Evolutionary conservation across 2,888 invertebrate species (phyloP).

Genomic region (Lypha dubia): DNA sequence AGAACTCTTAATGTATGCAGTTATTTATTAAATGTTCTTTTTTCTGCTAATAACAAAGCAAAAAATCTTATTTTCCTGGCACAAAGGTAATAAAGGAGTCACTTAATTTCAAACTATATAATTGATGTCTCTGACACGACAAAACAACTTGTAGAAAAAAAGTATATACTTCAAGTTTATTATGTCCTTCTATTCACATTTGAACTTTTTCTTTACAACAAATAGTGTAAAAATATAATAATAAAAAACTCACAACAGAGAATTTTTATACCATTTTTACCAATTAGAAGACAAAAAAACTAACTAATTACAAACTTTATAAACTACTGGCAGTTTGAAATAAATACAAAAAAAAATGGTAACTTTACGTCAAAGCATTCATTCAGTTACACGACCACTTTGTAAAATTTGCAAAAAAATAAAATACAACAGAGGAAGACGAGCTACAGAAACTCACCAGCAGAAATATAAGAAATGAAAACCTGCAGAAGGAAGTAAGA

Average conservation of each 20-base stretch:
- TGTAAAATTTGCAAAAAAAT: conserved; percentile 8
- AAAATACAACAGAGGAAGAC: neutral
- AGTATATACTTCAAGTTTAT: conserved; percentile 25
- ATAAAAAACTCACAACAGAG: neutral
- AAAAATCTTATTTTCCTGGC: neutral
- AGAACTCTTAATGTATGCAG: neutral
- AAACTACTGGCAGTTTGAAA: conserved; percentile 26
- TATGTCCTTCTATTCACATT: neutral
- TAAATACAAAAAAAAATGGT: neutral
- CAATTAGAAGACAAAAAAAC: conserved; percentile 22
- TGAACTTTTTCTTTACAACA: neutral
- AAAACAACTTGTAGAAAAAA: neutral
- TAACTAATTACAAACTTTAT: conserved; percentile 68
- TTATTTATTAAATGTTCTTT: neutral
- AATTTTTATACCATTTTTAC: conserved; percentile 10
- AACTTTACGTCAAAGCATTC: conserved; percentile 27
- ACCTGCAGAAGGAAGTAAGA: conserved; percentile 21
- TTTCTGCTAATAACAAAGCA: neutral
- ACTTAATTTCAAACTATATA: conserved; percentile 29
- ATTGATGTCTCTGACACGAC: conserved; percentile 52
- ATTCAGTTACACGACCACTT: conserved; percentile 25
- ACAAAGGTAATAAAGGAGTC: conserved; percentile 1
- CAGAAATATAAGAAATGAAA: conserved; percentile 22
- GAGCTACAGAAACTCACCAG: neutral
- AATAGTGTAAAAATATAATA: neutral